Conservation (phyloP, 2,113 vertebrate genomes). For the Barnardius zonarius region DNA sequence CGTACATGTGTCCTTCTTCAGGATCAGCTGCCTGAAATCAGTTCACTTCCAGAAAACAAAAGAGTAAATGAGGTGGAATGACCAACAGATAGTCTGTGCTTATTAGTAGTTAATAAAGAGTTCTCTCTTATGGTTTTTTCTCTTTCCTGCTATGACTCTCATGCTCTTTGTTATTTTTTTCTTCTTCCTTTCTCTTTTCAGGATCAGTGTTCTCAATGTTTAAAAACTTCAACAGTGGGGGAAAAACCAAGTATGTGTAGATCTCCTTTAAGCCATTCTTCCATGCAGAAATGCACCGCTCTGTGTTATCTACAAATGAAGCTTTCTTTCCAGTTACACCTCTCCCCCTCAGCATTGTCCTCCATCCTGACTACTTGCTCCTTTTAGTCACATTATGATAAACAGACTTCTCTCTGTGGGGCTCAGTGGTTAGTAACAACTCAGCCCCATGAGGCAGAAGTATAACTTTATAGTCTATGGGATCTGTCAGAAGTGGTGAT, state of each 20-base stretch:
- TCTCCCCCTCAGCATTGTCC: neutral
- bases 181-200: neutral
- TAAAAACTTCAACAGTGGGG: neutral
- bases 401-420: constrained; percentile 17
- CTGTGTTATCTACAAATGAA: neutral
- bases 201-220: neutral
- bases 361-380: neutral
- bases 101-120: neutral
- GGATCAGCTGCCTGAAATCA: neutral
- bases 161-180: neutral
- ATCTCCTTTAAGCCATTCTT: neutral
- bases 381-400: constrained; percentile 17
- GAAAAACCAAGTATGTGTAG: neutral
- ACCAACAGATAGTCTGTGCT: neutral
- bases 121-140: neutral
- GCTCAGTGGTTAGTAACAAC: neutral
- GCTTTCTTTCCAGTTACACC: neutral
- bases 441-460: neutral
- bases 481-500: constrained; percentile 42
- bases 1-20: neutral
- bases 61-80: neutral
- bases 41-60: neutral
- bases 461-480: neutral
- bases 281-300: neutral
- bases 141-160: neutral